Evolutionary conservation across 2,888 invertebrate genomes (phyloP), one percentile per base, ranked within the genome.

Genomic region (Chydorus sphaericus): DNA sequence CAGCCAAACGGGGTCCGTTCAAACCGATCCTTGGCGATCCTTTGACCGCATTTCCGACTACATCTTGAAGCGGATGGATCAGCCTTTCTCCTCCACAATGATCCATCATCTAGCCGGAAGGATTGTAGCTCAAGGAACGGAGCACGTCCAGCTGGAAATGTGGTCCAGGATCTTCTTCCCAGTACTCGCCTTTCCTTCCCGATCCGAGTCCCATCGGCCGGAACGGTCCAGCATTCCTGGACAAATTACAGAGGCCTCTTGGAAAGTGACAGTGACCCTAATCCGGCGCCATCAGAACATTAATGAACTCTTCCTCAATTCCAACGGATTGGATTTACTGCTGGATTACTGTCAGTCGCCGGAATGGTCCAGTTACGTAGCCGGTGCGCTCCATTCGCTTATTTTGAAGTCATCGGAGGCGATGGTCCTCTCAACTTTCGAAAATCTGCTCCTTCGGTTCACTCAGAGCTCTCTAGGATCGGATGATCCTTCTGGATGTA

Each of bases 281-380:
- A 26, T 52, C 20, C 36, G n/a, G 10, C 18, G 20, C 39, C 31
- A 52, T 16, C n/a, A 33, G 14, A 44, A 28, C 14, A 52, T 52
- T 11, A 36, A 37, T n/a, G 52, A 52, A n/a, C 16, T 52, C 16
- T 52, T 52, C 14, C n/a, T 52, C 14, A 31, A 23, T 23, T 31
- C 36, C 23, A 36, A 52, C 37, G 52, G 52, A 23, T 14, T 52
- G 11, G 52, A 52, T 23, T 7, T 26, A 10, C 14, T 52, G 33
- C 52, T 52, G 20, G 52, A 52, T n/a, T 36, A 36, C 8, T 52
- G 52, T 31, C 36, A 26, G 10, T 23, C 36, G 6, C 52, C 52
- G 8, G 33, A 26, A 14, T 52, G 52, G 52, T 31, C 52, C 23
- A 23, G 33, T 18, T 26, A 52, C 36, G 52, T 36, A 6, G 52